Percentiles rank a stretch among this genome's conserved stretches.
phyloP scores from a whole-genome alignment of 2,113 vertebrate genomes.

The Cyprinodon variegatus region DNA sequence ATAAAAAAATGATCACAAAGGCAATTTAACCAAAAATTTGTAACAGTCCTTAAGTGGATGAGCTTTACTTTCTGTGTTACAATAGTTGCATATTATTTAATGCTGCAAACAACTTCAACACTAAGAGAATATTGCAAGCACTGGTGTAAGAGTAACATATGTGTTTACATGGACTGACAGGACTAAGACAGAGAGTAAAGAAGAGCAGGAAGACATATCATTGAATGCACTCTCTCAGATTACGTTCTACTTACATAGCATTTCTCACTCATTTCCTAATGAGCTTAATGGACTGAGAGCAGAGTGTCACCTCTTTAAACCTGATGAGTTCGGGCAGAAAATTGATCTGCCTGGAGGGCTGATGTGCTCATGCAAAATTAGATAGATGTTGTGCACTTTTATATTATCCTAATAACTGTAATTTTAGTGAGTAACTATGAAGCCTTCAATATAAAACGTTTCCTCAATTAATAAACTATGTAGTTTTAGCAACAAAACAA shows the following conservation, averaged over 20 bases:
- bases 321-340: constrained; percentile 68
- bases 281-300: constrained; percentile 73
- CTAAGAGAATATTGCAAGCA: constrained; percentile 15
- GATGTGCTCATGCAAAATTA: constrained; percentile 57
- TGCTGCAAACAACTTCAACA: neutral
- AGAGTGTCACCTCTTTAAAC: constrained; percentile 72
- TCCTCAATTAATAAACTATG: neutral
- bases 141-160: constrained; percentile 21
- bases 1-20: neutral
- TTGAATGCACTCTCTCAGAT: constrained; percentile 42
- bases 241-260: constrained; percentile 60
- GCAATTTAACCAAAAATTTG: neutral
- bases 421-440: neutral
- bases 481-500: neutral
- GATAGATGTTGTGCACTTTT: constrained; percentile 27
- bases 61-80: neutral
- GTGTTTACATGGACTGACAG: constrained; percentile 24
- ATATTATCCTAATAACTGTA: neutral
- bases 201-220: constrained; percentile 19
- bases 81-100: neutral
- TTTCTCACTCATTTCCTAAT: constrained; percentile 70
- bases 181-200: constrained; percentile 13
- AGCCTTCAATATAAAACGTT: neutral
- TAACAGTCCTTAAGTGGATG: neutral
- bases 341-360: constrained; percentile 66